These are phyloP conservation scores for Hypsopygia costalis DNA, from an alignment of 2,888 invertebrate genomes.

Conservation along the genomic window DNA sequence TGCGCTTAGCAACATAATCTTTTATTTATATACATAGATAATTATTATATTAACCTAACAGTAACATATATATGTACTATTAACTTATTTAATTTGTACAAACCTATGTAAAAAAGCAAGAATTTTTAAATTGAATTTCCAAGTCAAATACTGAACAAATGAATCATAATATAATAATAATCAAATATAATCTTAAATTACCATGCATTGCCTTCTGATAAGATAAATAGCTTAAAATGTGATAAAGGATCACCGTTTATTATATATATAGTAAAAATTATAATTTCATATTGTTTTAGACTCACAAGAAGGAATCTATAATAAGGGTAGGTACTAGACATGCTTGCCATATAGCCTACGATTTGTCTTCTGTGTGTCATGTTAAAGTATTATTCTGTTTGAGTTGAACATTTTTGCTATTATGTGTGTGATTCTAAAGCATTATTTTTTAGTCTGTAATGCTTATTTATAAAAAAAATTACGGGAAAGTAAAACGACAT, in stretches of 20 bases:
- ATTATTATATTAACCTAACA: too few species aligned
- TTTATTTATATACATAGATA: too few species aligned
- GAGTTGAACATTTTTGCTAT: constrained; percentile 29
- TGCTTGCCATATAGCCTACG: constrained; percentile 33
- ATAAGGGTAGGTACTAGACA: constrained; percentile 54
- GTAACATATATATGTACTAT: too few species aligned
- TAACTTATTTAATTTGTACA: too few species aligned
- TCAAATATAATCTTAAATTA: neutral
- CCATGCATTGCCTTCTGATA: neutral
- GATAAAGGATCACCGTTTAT: neutral
- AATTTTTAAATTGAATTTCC: too few species aligned
- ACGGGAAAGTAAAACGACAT: too few species aligned
- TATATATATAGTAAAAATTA: constrained; percentile 19
- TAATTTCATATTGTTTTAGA: constrained; percentile 67
- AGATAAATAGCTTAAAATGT: neutral
- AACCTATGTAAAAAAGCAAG: too few species aligned
- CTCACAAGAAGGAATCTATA: constrained; percentile 64
- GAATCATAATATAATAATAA: too few species aligned
- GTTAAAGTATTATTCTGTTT: constrained; percentile 23
- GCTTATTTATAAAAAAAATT: too few species aligned
- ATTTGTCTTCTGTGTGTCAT: constrained; percentile 19
- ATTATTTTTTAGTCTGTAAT: constrained; percentile 20
- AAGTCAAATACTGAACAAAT: too few species aligned
- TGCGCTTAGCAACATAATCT: too few species aligned
- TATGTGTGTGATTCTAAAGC: constrained; percentile 64